Conservation (phyloP, 2,888 invertebrate species). For the Bursaphelenchus okinawaensis region DNA sequence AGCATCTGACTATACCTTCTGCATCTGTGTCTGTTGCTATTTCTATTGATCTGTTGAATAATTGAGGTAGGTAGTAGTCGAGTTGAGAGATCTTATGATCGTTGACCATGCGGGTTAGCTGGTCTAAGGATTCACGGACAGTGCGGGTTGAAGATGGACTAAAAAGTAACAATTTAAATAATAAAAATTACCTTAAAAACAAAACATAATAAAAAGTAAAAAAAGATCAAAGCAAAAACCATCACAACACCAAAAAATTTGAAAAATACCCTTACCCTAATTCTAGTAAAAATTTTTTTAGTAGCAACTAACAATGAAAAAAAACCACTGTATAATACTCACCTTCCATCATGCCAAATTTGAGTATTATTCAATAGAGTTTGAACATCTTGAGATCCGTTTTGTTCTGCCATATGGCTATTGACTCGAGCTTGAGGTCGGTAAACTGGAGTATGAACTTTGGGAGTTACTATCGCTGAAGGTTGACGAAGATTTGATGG, state of each 20-base stretch:
- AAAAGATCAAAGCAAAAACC: no score
- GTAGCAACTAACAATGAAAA: no score
- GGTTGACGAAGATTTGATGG: not conserved
- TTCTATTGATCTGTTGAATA: not conserved
- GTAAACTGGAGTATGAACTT: not conserved
- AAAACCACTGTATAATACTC: no score
- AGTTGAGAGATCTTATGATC: not conserved
- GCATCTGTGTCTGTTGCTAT: not conserved
- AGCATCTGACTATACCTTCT: not conserved
- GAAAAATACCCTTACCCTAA: no score
- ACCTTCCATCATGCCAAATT: not conserved
- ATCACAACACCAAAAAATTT: no score
- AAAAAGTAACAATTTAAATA: no score
- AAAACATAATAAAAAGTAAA: no score
- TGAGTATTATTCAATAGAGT: not conserved
- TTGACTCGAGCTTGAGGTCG: not conserved
- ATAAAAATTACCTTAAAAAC: no score
- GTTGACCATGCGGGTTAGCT: not conserved
- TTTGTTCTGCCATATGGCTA: not conserved
- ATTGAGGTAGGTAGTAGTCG: not conserved
- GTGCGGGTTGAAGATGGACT: no score
- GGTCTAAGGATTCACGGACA: not conserved
- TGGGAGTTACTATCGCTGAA: not conserved
- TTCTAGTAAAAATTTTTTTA: no score
- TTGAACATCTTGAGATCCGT: not conserved